Base-by-base conservation (phyloP, 2,888 invertebrate genomes). In the Pasiphila rectangulata region DNA sequence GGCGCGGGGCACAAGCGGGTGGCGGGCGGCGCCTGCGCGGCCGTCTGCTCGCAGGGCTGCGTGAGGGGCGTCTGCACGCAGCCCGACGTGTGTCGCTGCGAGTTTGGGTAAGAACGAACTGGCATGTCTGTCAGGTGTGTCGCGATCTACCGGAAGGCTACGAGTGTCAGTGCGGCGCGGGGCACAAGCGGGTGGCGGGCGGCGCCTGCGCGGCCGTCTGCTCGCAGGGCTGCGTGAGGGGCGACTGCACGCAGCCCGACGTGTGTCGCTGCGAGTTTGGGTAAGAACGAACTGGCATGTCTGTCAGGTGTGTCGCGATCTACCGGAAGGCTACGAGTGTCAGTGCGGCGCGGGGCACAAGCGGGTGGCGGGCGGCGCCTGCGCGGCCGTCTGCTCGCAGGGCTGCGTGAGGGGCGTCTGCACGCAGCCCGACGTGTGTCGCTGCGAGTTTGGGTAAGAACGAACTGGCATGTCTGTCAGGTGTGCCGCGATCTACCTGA, bases 251-350 rank as follows among this genome's bases (percentile, higher is more conserved):
- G 10, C 93, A 94, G 64, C 97, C 97, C 38, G 92, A 96, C 70
- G 90, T 92, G 48, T 97, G 98, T 69, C 91, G 92, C 54, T 98
- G 98, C 74, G 94, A 96, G 85, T 98, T 98, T 84, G 98, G 98
- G 45, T 98, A 1, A 38, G 35, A 16, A 34, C n/a, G n/a, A n/a
- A n/a, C 12, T 21, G 20, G 4, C 4, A 34, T 40, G n/a, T 42
- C 10, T n/a, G 4, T 2, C 46, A 85, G 90, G 92, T 94, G 61
- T 98, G 98, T 74, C 93, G 94, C 38, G 97, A 98, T 79, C 79
- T 94, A 6, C 91, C 91, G 0, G 90, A 91, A 45, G 95, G 95
- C n/a, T 98, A 94, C 78, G 91, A 93, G 65, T 98, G 98, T 75
- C 91, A 92, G 54, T 98, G 98, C 81, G 95, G 95, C 24, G 90